These are phyloP conservation scores for Camptogramma bilineatum DNA, from an alignment of 2,888 invertebrate genomes.

Conservation along the genomic window DNA sequence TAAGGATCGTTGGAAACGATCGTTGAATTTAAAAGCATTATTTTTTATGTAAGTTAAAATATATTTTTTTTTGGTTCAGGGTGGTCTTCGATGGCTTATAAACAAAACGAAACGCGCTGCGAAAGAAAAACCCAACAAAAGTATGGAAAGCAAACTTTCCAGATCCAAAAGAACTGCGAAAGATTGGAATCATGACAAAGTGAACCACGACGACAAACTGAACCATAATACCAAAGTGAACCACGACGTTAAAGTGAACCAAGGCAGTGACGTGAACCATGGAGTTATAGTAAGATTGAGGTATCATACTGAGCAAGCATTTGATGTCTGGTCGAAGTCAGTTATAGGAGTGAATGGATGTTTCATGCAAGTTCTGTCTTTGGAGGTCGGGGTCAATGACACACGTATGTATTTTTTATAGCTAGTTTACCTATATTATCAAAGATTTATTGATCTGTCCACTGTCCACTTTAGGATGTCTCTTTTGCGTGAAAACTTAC, in stretches of 20 bases:
- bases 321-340: slow-evolving; percentile 75
- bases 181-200: background rate
- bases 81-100: slow-evolving; percentile 70
- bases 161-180: slow-evolving; percentile 8
- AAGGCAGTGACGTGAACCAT: background rate
- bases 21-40: too few relatives aligned
- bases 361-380: slow-evolving; percentile 70
- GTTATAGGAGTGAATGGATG: slow-evolving; percentile 66
- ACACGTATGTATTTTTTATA: slow-evolving; percentile 57
- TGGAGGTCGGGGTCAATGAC: slow-evolving; percentile 65
- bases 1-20: too few relatives aligned
- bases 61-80: slow-evolving; percentile 52
- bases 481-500: too few relatives aligned
- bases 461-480: too few relatives aligned
- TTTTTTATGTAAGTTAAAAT: too few relatives aligned
- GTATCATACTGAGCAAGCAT: slow-evolving; percentile 66
- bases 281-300: slow-evolving; percentile 67
- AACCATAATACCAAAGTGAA: background rate
- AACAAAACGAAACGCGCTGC: slow-evolving; percentile 58
- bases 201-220: background rate
- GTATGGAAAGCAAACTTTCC: background rate
- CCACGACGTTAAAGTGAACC: background rate
- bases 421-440: too few relatives aligned
- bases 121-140: slow-evolving; percentile 37
- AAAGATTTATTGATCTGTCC: too few relatives aligned